Percentiles rank a stretch among this genome's conserved stretches.
Evolutionary conservation across 2,797 vertebrate species (phyloP).

Genomic region (Rhyacichthys aspro): DNA sequence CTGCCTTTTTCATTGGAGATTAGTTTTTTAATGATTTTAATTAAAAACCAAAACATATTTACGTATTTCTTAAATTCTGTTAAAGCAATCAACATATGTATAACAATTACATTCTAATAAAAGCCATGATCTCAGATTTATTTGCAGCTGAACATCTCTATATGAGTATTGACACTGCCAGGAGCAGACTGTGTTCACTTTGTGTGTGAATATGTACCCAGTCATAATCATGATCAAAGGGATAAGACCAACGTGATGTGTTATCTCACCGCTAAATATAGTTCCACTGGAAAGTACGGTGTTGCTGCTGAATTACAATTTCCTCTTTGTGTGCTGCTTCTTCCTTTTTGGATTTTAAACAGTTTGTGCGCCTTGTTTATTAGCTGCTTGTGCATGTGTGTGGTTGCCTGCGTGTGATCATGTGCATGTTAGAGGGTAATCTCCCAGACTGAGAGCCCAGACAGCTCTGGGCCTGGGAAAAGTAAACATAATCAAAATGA

Average conservation of each 20-base stretch:
- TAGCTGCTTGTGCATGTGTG: conserved; percentile 21
- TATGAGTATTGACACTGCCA: not conserved
- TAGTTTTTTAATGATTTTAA: too few relatives aligned
- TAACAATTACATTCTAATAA: too few relatives aligned
- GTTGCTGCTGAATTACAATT: conserved; percentile 60
- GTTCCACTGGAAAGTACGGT: conserved; percentile 60
- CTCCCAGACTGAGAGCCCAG: conserved; percentile 60
- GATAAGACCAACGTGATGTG: conserved; percentile 72
- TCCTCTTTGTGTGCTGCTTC: conserved; percentile 40
- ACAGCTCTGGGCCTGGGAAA: conserved; percentile 18
- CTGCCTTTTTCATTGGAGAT: too few relatives aligned
- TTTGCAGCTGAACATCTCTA: not conserved
- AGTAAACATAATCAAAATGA: too few relatives aligned
- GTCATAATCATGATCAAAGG: conserved; percentile 71
- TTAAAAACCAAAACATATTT: too few relatives aligned
- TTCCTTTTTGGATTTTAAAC: conserved; percentile 29
- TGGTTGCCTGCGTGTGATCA: conserved; percentile 1
- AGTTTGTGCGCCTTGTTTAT: conserved; percentile 21
- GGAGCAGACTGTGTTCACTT: conserved; percentile 6
- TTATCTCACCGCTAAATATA: conserved; percentile 77
- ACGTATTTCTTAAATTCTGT: too few relatives aligned
- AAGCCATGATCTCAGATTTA: too few relatives aligned
- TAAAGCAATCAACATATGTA: too few relatives aligned
- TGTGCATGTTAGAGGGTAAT: conserved; percentile 16
- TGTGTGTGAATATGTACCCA: conserved; percentile 35